Percentiles rank a stretch among this genome's conserved stretches.
These are phyloP conservation scores for Drosophila ficusphila DNA, from an alignment of 1,140 invertebrate species.

Conservation along the genomic window DNA sequence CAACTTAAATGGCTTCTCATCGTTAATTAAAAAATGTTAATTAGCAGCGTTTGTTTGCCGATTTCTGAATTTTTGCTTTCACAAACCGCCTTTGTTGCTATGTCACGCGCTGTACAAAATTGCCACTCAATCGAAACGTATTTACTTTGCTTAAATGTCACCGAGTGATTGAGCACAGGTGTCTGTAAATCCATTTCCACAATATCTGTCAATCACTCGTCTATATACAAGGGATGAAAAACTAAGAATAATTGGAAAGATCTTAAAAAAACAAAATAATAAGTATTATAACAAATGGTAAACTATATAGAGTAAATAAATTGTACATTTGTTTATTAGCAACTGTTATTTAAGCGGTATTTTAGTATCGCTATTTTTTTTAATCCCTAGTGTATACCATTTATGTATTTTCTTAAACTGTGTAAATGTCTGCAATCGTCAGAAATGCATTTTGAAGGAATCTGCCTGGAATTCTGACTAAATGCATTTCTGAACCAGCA, in stretches of 20 bases:
- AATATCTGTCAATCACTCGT: constrained; percentile 24
- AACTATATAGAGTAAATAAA: too few relatives aligned
- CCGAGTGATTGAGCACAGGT: constrained; percentile 35
- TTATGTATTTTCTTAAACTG: constrained; percentile 2
- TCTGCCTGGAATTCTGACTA: not conserved
- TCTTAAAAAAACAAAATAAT: too few relatives aligned
- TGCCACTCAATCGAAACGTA: constrained; percentile 35
- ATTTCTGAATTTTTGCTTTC: constrained; percentile 43
- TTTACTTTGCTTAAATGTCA: constrained; percentile 44
- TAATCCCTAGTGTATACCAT: not conserved
- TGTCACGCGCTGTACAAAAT: constrained; percentile 62
- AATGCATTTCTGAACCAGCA: constrained; percentile 26
- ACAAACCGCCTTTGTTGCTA: constrained; percentile 44
- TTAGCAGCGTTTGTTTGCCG: constrained; percentile 61
- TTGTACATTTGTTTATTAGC: too few relatives aligned
- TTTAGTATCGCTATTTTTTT: too few relatives aligned
- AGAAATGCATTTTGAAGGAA: constrained; percentile 26
- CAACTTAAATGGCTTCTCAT: constrained; percentile 29
- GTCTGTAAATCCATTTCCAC: constrained; percentile 32
- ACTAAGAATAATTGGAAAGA: not conserved
- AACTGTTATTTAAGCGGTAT: too few relatives aligned
- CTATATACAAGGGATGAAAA: not conserved
- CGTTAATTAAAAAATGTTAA: constrained; percentile 76
- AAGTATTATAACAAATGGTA: too few relatives aligned
- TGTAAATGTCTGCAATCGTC: constrained; percentile 25